Evolutionary conservation across 2,797 vertebrate species (phyloP), one percentile per base, ranked within the genome.

Genomic region (Miichthys miiuy): DNA sequence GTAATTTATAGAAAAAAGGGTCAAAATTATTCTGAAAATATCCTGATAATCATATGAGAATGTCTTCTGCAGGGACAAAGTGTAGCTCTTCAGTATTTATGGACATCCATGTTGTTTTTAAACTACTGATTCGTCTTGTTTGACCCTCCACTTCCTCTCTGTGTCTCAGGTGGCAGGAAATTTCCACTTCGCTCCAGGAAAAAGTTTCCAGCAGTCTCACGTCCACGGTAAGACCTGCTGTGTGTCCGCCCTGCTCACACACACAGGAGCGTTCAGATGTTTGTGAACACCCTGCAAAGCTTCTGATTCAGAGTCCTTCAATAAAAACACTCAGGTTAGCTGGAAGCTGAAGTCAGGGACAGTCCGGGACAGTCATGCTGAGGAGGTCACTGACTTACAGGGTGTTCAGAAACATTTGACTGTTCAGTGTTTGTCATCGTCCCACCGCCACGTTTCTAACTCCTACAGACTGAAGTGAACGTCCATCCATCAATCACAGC

Each of bases 171-270:
- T 99, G 85, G 98, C 98, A 20, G 98, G 98, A 83, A 99, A 99
- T 92, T 99, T 99, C 87, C 98, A 99, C 92, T 99, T 99, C 90
- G 98, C 98, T 48, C 98, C 98, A 5, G 98, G 98, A 75, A 99
- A 99, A 92, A 99, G 98, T 90, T 99, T 99, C 91, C 98, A 99
- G 85, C 98, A 99, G 92, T 99, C 98, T 64, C 98, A 99, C 3
- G 98, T 99, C 9, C 98, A 99, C 11, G 98, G 98, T 99, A 94
- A 97, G 96, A 72, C 60, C 55, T n/a, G 27, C 2, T 12, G 18
- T 25, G 8, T 18, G 0, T 20, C 23, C 2, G 21, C 52, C 56
- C 9, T 12, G 12, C 41, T 41, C 52, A 20, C 1, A 2, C 23
- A 17, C 60, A 21, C 57, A 72, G 0, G 3, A 34, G 5, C 50